A percentile compares a stretch with the other conserved stretches of the same genome.
phyloP scores from a whole-genome alignment of 2,888 invertebrate genomes.

The Pilophorus perplexus region DNA sequence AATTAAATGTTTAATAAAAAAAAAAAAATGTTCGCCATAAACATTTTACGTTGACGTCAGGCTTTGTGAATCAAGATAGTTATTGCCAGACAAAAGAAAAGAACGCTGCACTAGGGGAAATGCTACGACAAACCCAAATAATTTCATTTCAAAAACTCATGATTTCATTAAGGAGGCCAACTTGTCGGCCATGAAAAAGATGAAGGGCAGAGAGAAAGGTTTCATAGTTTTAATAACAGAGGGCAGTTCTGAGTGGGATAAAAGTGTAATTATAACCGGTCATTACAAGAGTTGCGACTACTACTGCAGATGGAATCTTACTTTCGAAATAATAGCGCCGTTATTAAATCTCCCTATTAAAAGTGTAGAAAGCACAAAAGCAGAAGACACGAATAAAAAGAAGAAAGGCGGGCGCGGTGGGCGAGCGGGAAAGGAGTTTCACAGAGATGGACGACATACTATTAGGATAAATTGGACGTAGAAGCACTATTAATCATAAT shows the following conservation, averaged over 20 bases:
- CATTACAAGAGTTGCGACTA: constrained; percentile 38
- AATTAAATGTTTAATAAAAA: too few relatives aligned
- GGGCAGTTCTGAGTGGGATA: constrained; percentile 32
- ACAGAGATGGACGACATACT: too few relatives aligned
- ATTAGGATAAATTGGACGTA: too few relatives aligned
- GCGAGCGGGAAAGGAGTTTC: too few relatives aligned
- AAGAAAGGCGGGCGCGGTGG: background rate
- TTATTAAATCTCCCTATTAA: constrained; percentile 49
- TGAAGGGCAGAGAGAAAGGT: background rate
- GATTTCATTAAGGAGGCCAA: constrained; percentile 11
- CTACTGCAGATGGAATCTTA: constrained; percentile 39
- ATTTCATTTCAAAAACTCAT: background rate
- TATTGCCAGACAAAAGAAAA: too few relatives aligned
- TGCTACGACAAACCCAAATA: background rate
- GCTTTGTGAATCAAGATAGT: too few relatives aligned
- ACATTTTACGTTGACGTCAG: too few relatives aligned
- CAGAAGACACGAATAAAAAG: constrained; percentile 14
- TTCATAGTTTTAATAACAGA: constrained; percentile 34
- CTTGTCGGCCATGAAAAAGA: constrained; percentile 10
- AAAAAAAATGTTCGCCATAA: too few relatives aligned
- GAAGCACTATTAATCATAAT: too few relatives aligned
- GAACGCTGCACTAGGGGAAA: too few relatives aligned
- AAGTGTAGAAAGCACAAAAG: constrained; percentile 50
- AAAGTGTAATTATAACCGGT: constrained; percentile 35
- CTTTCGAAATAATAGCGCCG: constrained; percentile 40